These are phyloP conservation scores for Periophthalmus modestus DNA, from an alignment of 2,113 vertebrate species.

Conservation along the genomic window DNA sequence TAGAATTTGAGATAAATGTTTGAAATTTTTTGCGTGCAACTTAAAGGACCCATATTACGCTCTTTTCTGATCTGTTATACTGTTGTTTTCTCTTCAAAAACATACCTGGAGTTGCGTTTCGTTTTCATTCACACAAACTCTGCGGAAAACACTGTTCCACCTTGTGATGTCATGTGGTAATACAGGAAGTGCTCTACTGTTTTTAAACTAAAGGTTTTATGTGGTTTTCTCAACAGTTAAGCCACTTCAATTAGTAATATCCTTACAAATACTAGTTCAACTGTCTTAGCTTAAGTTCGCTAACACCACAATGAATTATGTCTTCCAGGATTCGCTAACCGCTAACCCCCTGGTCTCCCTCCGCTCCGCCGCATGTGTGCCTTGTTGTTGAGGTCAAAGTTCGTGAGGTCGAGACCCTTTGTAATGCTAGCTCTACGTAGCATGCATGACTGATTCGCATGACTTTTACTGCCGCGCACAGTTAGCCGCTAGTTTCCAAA, in stretches of 20 bases:
- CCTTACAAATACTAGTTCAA: neutral
- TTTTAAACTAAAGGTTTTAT: neutral
- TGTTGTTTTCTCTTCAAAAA: too few species aligned
- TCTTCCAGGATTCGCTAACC: slow-evolving; percentile 15
- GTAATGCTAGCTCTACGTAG: slow-evolving; percentile 52
- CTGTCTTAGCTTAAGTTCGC: slow-evolving; percentile 10
- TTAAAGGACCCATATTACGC: too few species aligned
- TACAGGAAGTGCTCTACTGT: too few species aligned
- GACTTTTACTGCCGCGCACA: slow-evolving; percentile 50
- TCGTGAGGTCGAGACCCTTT: slow-evolving; percentile 44
- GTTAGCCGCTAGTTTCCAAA: slow-evolving; percentile 14
- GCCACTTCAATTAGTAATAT: too few species aligned
- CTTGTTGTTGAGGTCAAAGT: slow-evolving; percentile 63
- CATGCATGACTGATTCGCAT: slow-evolving; percentile 44
- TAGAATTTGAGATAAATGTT: neutral
- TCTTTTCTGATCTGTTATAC: too few species aligned
- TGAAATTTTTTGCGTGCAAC: too few species aligned
- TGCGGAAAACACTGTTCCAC: too few species aligned
- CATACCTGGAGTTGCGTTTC: too few species aligned
- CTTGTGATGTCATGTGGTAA: too few species aligned
- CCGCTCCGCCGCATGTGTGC: slow-evolving; percentile 39
- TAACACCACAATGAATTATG: slow-evolving; percentile 33
- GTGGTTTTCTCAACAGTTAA: too few species aligned
- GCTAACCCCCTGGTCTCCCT: slow-evolving; percentile 37
- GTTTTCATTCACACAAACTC: too few species aligned